Base-by-base conservation (phyloP, 1,140 invertebrate species). In the Protaetia brevitarsis region DNA sequence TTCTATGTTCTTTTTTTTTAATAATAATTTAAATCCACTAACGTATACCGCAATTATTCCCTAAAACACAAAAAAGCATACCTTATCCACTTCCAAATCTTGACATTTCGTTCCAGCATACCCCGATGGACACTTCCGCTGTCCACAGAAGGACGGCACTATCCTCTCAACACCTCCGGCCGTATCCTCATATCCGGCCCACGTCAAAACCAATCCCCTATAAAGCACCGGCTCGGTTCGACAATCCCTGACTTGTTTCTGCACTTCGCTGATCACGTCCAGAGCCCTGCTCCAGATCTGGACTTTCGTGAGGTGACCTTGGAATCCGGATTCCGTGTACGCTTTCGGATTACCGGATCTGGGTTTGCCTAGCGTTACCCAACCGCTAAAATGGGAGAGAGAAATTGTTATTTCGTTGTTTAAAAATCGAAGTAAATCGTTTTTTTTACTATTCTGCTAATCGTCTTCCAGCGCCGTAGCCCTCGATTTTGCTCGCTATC, bases 201-300 rank as follows among this genome's bases (percentile, higher is more conserved):
- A 98, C 31, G 94, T 95, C 0, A 97, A 79, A 1, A 95, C 84
- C 0, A 97, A 80, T 8, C 91, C 91, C 68, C 88, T 86, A 74
- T 94, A 96, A 4, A 97, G 82, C 0, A 96, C 93, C 0, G 94
- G 93, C 69, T 95, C 93, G 6, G 92, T 94, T 73, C 95, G 87
- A 75, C 96, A 98, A 73, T 93, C 91, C 21, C 92, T 84, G 21
- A 93, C 91, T 84, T 95, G 93, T 78, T 95, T 92, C 69, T 97
- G 95, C 66, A 98, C 92, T 82, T 98, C 96, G 68, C 89, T 89
- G 1, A 91, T 93, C 10, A 96, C 89, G 76, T 97, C 94, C 1
- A 98, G 80, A 31, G 92, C 90, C 37, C 94, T 84, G 69, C 89
- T 90, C 95, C 96, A 98, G 58, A 98, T 86, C 82, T 98, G 95